These are phyloP conservation scores for Neoarius graeffei DNA, from an alignment of 2,113 vertebrate species.

Conservation along the genomic window DNA sequence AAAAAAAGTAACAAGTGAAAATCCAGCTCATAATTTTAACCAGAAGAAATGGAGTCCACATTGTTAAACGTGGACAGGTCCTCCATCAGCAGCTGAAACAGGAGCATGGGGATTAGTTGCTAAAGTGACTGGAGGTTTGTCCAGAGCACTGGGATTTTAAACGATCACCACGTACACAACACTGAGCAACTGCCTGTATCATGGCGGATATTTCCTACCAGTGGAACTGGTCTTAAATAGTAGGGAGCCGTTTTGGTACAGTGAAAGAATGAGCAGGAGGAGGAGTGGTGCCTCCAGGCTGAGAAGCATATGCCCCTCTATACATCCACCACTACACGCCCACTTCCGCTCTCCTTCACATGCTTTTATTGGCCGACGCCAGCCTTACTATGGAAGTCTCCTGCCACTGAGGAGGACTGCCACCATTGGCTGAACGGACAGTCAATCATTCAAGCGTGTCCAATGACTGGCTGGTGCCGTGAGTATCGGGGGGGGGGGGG, in stretches of 20 bases:
- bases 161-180: no score
- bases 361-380: conserved; percentile 62
- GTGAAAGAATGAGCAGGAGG: not conserved
- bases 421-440: conserved; percentile 55
- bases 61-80: not conserved
- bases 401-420: conserved; percentile 42
- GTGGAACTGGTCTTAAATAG: not conserved
- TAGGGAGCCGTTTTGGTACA: no score
- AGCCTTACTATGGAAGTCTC: conserved; percentile 54
- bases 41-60: not conserved
- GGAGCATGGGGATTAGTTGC: not conserved
- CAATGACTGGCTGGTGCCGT: conserved; percentile 57
- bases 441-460: conserved; percentile 49
- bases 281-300: conserved; percentile 39
- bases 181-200: not conserved
- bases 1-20: not conserved
- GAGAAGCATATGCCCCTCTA: conserved; percentile 39
- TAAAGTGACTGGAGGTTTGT: not conserved
- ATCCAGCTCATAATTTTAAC: not conserved
- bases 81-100: no score
- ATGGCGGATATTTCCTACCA: not conserved
- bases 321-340: conserved; percentile 57
- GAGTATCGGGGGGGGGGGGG: conserved; percentile 59
- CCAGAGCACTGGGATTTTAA: no score
- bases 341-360: conserved; percentile 34